phyloP scores from a whole-genome alignment of 2,888 invertebrate genomes.

The Euphydryas editha region DNA sequence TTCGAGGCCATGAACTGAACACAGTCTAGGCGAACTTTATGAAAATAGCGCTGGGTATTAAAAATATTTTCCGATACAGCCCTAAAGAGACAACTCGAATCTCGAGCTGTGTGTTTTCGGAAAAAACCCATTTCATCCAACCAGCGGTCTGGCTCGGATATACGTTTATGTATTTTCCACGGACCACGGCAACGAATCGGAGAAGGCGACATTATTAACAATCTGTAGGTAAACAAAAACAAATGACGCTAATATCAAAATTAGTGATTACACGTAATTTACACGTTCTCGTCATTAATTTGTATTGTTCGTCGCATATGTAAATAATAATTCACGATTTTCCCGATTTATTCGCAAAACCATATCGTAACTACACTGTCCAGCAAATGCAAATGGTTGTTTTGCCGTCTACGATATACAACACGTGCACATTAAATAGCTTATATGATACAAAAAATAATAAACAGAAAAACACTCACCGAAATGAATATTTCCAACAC shows the following conservation, averaged over 20 bases:
- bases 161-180: slow-evolving; percentile 78
- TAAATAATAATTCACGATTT: slow-evolving; percentile 12
- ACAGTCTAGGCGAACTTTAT: slow-evolving; percentile 88
- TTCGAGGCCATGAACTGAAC: slow-evolving; percentile 88
- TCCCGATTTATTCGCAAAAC: slow-evolving; percentile 49
- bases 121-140: slow-evolving; percentile 91
- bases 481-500: slow-evolving; percentile 65
- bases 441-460: slow-evolving; percentile 45
- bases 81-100: slow-evolving; percentile 94
- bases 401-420: slow-evolving; percentile 74
- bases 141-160: slow-evolving; percentile 87
- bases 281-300: slow-evolving; percentile 5
- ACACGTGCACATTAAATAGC: slow-evolving; percentile 74
- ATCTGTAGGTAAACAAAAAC: slow-evolving; percentile 82
- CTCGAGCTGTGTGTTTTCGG: slow-evolving; percentile 94
- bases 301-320: slow-evolving; percentile 6
- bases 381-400: slow-evolving; percentile 78
- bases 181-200: slow-evolving; percentile 77
- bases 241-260: slow-evolving; percentile 65
- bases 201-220: slow-evolving; percentile 75
- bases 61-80: slow-evolving; percentile 93
- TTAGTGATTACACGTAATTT: slow-evolving; percentile 19
- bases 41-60: slow-evolving; percentile 88
- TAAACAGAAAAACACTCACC: slow-evolving; percentile 66
- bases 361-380: slow-evolving; percentile 78